These are phyloP conservation scores for Rynchops niger DNA, from an alignment of 2,113 vertebrate genomes.

Conservation along the genomic window DNA sequence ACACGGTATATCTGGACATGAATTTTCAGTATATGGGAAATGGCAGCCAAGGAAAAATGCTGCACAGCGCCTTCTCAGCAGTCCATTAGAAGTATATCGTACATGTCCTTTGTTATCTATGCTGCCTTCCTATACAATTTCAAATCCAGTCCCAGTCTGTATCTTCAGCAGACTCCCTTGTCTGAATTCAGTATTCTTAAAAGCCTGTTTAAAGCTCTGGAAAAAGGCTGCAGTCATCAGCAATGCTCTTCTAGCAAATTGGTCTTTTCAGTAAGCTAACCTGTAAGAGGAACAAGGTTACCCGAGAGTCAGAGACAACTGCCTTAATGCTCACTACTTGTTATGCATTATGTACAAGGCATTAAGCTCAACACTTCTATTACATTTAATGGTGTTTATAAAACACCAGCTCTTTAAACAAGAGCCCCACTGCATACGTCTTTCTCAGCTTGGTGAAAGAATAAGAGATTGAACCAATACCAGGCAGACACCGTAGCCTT, in stretches of 20 bases:
- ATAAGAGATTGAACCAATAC: neutral
- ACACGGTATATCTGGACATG: neutral
- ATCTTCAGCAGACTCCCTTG: neutral
- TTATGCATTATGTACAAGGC: neutral
- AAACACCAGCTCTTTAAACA: neutral
- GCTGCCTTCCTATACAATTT: neutral
- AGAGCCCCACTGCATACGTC: neutral
- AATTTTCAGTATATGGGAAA: neutral
- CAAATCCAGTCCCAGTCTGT: neutral
- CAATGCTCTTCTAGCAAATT: neutral
- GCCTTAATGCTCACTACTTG: neutral
- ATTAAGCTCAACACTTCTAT: neutral
- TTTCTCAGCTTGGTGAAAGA: neutral
- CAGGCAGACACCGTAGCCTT: neutral
- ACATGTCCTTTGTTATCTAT: neutral
- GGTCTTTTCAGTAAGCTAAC: neutral
- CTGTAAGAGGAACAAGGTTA: neutral
- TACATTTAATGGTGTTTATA: neutral
- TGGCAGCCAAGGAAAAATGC: neutral
- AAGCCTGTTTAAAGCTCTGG: neutral
- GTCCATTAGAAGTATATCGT: neutral
- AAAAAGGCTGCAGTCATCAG: neutral
- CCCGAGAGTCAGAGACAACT: neutral
- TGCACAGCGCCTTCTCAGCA: neutral
- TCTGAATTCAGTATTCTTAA: neutral